phyloP scores from a whole-genome alignment of 2,797 vertebrate species.

The Thamnophis elegans region DNA sequence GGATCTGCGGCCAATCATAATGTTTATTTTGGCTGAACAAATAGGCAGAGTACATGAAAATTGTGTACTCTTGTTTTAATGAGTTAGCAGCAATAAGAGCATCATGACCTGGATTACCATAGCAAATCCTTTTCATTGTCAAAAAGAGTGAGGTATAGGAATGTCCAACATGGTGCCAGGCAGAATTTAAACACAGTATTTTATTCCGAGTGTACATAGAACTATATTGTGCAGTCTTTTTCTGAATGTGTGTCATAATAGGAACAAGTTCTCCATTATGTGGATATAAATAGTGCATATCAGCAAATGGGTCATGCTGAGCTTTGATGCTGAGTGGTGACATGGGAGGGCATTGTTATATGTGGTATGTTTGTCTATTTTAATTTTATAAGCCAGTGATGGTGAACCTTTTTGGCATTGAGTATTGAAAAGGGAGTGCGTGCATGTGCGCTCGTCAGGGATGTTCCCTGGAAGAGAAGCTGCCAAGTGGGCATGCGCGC shows the following conservation, averaged over 20 bases:
- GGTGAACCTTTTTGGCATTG: no score
- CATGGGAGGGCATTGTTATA: not conserved
- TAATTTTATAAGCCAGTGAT: not conserved
- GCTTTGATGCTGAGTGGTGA: not conserved
- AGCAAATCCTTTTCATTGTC: not conserved
- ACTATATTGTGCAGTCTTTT: not conserved
- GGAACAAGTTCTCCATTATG: not conserved
- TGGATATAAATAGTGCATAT: not conserved
- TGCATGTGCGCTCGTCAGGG: no score
- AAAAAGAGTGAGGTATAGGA: not conserved
- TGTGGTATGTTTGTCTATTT: not conserved
- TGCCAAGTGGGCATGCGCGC: no score
- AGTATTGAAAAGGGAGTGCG: no score
- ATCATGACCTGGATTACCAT: not conserved
- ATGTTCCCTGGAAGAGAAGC: no score
- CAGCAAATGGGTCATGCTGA: not conserved
- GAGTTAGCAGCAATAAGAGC: not conserved
- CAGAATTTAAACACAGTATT: not conserved
- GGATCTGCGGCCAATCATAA: not conserved
- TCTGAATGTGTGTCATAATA: not conserved
- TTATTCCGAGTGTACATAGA: not conserved
- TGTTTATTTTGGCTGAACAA: constrained; percentile 5
- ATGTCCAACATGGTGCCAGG: not conserved
- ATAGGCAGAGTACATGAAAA: not conserved
- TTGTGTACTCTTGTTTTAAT: not conserved